Conservation (phyloP, 23 tunicate species). For the Clavelina lepadiformis region DNA sequence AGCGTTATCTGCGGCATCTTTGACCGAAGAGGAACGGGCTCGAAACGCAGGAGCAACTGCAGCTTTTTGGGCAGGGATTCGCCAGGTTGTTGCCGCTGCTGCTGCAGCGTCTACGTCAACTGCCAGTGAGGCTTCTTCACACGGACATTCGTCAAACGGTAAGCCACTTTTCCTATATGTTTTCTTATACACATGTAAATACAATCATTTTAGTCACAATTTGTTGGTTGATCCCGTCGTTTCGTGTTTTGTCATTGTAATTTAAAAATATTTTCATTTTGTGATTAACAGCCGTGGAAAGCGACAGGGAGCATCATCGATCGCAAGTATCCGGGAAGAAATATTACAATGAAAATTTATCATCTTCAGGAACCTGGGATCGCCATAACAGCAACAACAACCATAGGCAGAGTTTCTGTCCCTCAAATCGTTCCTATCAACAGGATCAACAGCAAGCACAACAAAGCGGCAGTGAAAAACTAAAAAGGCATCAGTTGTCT, state of each 20-base stretch:
- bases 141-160: neutral
- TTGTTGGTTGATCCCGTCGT: neutral
- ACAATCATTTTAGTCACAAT: neutral
- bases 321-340: slow-evolving; percentile 12
- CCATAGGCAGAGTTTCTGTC: slow-evolving; percentile 19
- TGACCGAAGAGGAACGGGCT: slow-evolving; percentile 68
- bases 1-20: slow-evolving; percentile 21
- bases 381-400: slow-evolving; percentile 57
- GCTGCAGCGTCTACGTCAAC: slow-evolving; percentile 46
- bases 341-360: slow-evolving; percentile 8
- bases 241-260: neutral
- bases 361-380: slow-evolving; percentile 19
- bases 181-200: neutral
- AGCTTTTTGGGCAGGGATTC: slow-evolving; percentile 83
- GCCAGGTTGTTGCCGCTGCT: slow-evolving; percentile 70
- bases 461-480: no score
- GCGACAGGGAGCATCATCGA: no score
- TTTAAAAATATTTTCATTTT: no score
- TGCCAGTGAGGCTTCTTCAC: slow-evolving; percentile 12
- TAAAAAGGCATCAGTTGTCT: no score
- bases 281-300: no score
- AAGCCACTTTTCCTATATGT: neutral
- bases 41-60: slow-evolving; percentile 52
- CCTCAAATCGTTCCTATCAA: no score
- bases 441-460: no score